Evolutionary conservation across 2,113 vertebrate genomes (phyloP).

Genomic region (Herpetotheres cachinnans): DNA sequence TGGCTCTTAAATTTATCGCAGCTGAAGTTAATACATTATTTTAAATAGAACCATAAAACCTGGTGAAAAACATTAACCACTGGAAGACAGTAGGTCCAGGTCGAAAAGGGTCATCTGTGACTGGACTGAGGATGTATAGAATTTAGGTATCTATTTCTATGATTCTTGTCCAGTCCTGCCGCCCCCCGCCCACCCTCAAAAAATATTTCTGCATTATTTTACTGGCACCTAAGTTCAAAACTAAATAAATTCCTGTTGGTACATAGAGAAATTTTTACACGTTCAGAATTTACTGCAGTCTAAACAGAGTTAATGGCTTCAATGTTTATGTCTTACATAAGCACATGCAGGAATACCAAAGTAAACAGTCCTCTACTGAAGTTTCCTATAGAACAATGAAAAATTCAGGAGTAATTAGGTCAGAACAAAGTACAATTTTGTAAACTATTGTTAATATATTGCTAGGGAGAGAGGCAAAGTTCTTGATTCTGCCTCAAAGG

Average conservation of each 20-base stretch:
- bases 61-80: neutral
- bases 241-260: neutral
- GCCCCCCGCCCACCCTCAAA: rapidly evolving
- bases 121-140: neutral
- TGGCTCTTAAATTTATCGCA: neutral
- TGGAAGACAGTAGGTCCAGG: neutral
- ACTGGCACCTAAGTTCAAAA: neutral
- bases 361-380: neutral
- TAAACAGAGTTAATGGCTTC: neutral
- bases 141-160: neutral
- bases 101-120: neutral
- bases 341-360: neutral
- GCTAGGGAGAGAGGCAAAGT: neutral
- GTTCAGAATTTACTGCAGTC: neutral
- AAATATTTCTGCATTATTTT: neutral
- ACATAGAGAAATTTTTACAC: neutral
- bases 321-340: neutral
- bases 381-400: neutral
- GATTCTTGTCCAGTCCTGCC: neutral
- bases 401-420: neutral
- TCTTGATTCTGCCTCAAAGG: neutral
- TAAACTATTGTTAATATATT: neutral
- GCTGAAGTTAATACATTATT: neutral
- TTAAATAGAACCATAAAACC: neutral
- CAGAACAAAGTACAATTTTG: neutral